Base-by-base conservation (phyloP, 1,140 invertebrate genomes). In the Tetragnatha versicolor region DNA sequence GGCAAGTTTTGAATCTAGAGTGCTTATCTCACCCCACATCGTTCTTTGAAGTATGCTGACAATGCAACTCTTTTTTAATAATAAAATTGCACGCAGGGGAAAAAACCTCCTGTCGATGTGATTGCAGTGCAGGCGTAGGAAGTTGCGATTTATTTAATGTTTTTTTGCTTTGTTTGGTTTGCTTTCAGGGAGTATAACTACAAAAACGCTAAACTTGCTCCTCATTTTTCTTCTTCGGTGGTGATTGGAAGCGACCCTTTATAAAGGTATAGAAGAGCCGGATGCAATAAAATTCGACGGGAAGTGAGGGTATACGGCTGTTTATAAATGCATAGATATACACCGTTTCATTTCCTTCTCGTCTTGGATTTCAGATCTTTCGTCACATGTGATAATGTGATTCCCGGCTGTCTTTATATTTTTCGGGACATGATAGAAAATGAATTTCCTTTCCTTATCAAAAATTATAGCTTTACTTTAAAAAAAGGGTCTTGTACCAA, bases 41-140 rank as follows among this genome's bases (percentile, higher is more conserved):
- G 49, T 75, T 75, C 55, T 61, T 61, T 63, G 55, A 61, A 75
- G 70, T 75, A 63, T 75, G 70, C 70, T 75, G 70, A 75, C 70
- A 75, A 75, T 75, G 58, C 70, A 75, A 75, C 47, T 29, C 47
- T 58, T 75, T 75, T 75, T 75, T 75, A 61, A 75, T 75, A 49
- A 75, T 75, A 75, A 75, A 75, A 75, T 75, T 75, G 70, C 55
- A 61, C 31, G 55, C 49, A 49, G 6, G 58, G 58, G 29, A 45
- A 60, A 60, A 63, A 29, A 33, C 39, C 68, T n/a, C 70, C 35
- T 25, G 25, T 70, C 49, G 25, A 29, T 17, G 35, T 72, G 70
- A 75, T 75, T 75, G 39, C 29, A 75, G 55, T 61, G 55, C 45
- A 45, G 70, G 22, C 58, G 22, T 22, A 14, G 29, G 22, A 49